Percentiles rank a stretch among this genome's conserved stretches.
phyloP scores from a whole-genome alignment of 1,140 invertebrate genomes.

The Cydia fagiglandana region DNA sequence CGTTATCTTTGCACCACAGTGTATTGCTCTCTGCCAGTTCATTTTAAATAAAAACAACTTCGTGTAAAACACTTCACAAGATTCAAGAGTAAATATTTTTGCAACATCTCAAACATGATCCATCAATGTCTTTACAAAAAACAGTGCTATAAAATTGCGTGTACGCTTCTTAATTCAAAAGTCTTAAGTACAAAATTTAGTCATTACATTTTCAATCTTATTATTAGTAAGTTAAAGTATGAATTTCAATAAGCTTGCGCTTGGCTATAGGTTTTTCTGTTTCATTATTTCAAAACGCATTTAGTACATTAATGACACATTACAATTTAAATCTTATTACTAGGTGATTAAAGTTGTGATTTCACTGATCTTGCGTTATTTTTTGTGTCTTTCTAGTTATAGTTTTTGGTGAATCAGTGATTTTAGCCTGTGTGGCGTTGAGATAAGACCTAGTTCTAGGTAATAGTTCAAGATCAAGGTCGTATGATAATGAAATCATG shows the following conservation, averaged over 20 bases:
- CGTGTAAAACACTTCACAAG: not conserved
- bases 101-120: slow-evolving; percentile 2
- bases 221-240: too few species aligned
- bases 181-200: too few species aligned
- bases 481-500: not conserved
- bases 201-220: too few species aligned
- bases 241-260: too few species aligned
- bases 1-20: not conserved
- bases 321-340: not conserved
- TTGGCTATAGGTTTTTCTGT: not conserved
- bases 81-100: slow-evolving; percentile 4
- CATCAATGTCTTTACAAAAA: slow-evolving; percentile 3
- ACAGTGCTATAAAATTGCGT: not conserved
- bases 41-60: not conserved
- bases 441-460: not conserved
- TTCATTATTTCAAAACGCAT: not conserved
- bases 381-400: not conserved
- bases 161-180: not conserved
- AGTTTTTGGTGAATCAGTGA: slow-evolving; percentile 1
- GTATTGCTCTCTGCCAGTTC: not conserved
- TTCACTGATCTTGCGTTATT: not conserved
- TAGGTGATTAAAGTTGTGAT: not conserved
- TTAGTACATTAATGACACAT: not conserved
- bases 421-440: not conserved
- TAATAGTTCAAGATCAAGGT: slow-evolving; percentile 4